Percentiles rank a stretch among this genome's conserved stretches.
Evolutionary conservation across 2,888 invertebrate genomes (phyloP).

Genomic region (Ectobius pallidus): DNA sequence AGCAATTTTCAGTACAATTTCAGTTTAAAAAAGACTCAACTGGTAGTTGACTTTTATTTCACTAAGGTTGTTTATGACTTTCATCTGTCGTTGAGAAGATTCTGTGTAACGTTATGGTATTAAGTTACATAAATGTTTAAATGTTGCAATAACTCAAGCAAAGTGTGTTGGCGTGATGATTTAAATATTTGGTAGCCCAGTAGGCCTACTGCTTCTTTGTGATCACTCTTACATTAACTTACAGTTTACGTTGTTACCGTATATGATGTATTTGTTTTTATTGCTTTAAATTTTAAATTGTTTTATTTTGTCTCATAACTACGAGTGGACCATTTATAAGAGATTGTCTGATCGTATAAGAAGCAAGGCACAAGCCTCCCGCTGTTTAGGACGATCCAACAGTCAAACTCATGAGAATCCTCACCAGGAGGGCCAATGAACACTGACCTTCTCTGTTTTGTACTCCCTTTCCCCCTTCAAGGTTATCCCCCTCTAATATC

Average conservation of each 20-base stretch:
- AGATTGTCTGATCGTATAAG: conserved; percentile 27
- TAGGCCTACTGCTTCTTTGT: background rate
- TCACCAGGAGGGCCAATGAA: conserved; percentile 30
- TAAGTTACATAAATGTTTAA: too few relatives aligned
- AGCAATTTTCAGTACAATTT: too few relatives aligned
- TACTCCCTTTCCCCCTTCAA: conserved; percentile 26
- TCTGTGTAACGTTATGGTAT: too few relatives aligned
- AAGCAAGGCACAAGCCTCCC: conserved; percentile 32
- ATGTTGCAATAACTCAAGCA: too few relatives aligned
- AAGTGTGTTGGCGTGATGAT: background rate
- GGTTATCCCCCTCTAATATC: conserved; percentile 16
- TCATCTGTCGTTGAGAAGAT: too few relatives aligned
- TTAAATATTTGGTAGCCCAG: background rate
- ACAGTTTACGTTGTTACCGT: background rate
- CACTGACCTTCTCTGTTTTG: conserved; percentile 23
- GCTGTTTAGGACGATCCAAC: conserved; percentile 30
- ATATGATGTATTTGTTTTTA: background rate
- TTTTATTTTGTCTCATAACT: conserved; percentile 16
- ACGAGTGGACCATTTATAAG: conserved; percentile 30
- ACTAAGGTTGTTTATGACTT: too few relatives aligned
- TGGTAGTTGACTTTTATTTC: too few relatives aligned
- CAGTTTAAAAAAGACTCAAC: too few relatives aligned
- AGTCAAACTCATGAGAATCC: conserved; percentile 31
- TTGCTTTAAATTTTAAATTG: background rate
- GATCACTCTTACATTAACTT: background rate